phyloP scores from a whole-genome alignment of 2,797 vertebrate species.

The Denticeps clupeoides region DNA sequence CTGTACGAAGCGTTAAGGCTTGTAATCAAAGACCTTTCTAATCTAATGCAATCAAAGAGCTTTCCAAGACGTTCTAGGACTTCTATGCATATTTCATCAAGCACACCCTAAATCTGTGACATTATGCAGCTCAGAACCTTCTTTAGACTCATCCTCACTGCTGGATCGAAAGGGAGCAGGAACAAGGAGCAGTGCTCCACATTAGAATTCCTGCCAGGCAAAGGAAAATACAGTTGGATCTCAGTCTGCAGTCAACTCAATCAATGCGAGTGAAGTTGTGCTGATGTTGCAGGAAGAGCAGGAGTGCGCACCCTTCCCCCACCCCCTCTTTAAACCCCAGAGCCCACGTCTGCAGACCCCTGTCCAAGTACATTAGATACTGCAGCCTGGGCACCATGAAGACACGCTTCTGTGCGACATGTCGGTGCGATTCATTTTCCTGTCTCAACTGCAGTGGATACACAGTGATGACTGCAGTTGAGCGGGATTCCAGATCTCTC shows the following conservation, averaged over 20 bases:
- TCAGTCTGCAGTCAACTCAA: conserved; percentile 66
- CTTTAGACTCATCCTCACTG: too few species aligned
- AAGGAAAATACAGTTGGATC: conserved; percentile 62
- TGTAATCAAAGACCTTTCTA: too few species aligned
- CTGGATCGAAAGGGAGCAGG: not conserved
- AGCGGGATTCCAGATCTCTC: conserved; percentile 22
- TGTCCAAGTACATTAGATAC: conserved; percentile 61
- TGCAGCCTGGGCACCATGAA: conserved; percentile 63
- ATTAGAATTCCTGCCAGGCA: conserved; percentile 57
- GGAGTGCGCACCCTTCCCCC: conserved; percentile 48
- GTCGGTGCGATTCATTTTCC: conserved; percentile 63
- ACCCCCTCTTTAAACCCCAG: conserved; percentile 21
- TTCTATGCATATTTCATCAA: too few species aligned
- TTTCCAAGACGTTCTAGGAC: too few species aligned
- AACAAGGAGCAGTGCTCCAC: conserved; percentile 27
- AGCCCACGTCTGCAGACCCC: conserved; percentile 44
- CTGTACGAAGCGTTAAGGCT: too few species aligned
- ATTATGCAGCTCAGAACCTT: too few species aligned
- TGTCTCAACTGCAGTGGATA: conserved; percentile 43
- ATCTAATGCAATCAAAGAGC: too few species aligned
- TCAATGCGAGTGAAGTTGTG: conserved; percentile 70
- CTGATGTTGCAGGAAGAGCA: conserved; percentile 60
- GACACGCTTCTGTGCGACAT: conserved; percentile 56
- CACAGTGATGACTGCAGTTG: conserved; percentile 20
- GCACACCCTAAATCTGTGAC: too few species aligned